A percentile compares a stretch with the other conserved stretches of the same genome.
These are phyloP conservation scores for Drosophila greeni DNA, from an alignment of 2,888 invertebrate genomes.

Conservation along the genomic window DNA sequence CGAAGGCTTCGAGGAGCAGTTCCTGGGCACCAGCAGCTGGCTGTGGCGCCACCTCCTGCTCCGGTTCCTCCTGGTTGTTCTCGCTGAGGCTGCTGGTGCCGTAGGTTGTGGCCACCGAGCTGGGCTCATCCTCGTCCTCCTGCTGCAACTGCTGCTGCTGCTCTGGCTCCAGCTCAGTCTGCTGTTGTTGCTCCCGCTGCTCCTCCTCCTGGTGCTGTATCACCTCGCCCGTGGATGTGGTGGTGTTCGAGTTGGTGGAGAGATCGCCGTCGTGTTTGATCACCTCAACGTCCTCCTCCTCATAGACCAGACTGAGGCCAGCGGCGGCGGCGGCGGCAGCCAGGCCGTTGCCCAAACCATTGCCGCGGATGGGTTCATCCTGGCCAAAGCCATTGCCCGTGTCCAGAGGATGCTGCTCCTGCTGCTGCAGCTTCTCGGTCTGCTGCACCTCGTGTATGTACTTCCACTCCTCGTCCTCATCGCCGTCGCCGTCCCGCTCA, in stretches of 20 bases:
- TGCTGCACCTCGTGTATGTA: constrained; percentile 85
- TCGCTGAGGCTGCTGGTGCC: constrained; percentile 75
- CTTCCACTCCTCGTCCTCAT: constrained; percentile 91
- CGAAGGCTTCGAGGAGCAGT: constrained; percentile 42
- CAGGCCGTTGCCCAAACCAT: constrained; percentile 61
- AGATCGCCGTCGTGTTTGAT: constrained; percentile 74
- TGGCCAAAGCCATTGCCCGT: constrained; percentile 42
- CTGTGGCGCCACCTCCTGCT: constrained; percentile 17
- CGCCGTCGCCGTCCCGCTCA: constrained; percentile 69
- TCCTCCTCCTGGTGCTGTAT: constrained; percentile 28
- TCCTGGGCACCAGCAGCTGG: constrained; percentile 24
- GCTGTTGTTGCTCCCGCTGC: constrained; percentile 23
- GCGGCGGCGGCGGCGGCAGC: constrained; percentile 37
- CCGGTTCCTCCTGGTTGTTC: constrained; percentile 54
- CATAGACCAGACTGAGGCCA: constrained; percentile 32
- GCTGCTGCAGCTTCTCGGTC: constrained; percentile 75
- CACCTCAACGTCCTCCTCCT: constrained; percentile 65
- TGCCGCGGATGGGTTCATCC: constrained; percentile 37
- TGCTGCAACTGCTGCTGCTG: constrained; percentile 19
- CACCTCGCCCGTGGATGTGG: constrained; percentile 52
- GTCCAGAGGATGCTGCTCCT: constrained; percentile 50
- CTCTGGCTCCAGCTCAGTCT: constrained; percentile 21
- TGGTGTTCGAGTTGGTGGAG: constrained; percentile 72
- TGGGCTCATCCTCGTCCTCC: constrained; percentile 72
- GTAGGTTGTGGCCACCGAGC: constrained; percentile 76